Percentiles rank a stretch among this genome's conserved stretches.
phyloP scores from a whole-genome alignment of 2,113 vertebrate genomes.

The Leptocoma aspasia region DNA sequence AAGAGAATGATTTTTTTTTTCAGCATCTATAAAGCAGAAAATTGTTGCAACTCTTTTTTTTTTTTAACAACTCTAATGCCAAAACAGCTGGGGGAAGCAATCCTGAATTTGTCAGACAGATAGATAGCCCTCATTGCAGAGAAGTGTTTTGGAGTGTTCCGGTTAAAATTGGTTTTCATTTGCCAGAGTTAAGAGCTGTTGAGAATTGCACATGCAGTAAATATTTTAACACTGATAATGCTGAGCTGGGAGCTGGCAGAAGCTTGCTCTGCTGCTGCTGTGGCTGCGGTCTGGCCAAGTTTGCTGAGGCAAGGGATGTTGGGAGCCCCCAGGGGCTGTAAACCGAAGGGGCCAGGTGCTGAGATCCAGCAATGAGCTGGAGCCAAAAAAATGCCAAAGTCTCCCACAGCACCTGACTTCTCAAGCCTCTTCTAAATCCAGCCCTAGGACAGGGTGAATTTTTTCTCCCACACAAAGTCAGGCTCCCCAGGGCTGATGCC shows the following conservation, averaged over 20 bases:
- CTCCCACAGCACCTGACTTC: not conserved
- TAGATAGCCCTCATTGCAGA: constrained; percentile 14
- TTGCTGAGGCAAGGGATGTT: not conserved
- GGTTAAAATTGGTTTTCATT: constrained; percentile 62
- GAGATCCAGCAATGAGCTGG: not conserved
- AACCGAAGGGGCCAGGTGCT: not conserved
- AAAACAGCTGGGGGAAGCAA: constrained; percentile 28
- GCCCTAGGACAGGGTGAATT: not conserved
- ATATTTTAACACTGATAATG: constrained; percentile 53
- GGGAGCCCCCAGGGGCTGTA: not conserved
- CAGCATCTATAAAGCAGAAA: not conserved
- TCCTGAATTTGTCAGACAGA: constrained; percentile 49
- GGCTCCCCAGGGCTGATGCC: not conserved
- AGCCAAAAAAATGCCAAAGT: not conserved
- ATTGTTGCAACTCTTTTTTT: not conserved
- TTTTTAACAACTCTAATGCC: not conserved
- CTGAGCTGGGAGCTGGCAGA: constrained; percentile 21
- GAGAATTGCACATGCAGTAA: constrained; percentile 47
- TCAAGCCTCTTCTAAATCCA: not conserved
- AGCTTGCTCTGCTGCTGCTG: not conserved
- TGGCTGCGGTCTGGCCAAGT: not conserved
- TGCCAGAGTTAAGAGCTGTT: constrained; percentile 50
- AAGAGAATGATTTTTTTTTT: not conserved
- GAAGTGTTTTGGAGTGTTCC: constrained; percentile 53
- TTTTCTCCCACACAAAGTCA: not conserved